These are phyloP conservation scores for Hemitrygon akajei DNA, from an alignment of 2,797 vertebrate species.

Conservation along the genomic window DNA sequence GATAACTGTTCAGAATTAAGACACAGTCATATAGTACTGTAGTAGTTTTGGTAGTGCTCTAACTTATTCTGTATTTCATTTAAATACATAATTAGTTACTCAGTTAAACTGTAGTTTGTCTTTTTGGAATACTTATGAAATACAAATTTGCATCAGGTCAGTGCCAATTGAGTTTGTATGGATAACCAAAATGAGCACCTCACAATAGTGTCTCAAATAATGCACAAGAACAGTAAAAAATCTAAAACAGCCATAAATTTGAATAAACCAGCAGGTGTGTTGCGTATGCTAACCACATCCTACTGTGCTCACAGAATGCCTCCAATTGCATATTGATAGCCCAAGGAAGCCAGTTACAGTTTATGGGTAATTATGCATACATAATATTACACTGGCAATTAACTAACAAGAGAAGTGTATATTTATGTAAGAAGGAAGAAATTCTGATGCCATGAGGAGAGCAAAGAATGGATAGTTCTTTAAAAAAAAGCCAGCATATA, in stretches of 20 bases:
- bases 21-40: too few relatives aligned
- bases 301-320: background rate
- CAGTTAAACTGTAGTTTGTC: too few relatives aligned
- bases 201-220: background rate
- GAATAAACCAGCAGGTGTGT: background rate
- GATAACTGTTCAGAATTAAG: too few relatives aligned
- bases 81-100: too few relatives aligned
- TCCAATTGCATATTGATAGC: background rate
- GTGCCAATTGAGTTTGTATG: background rate
- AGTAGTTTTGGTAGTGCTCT: too few relatives aligned
- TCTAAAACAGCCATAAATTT: background rate
- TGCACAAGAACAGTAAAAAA: background rate
- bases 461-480: background rate
- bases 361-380: background rate
- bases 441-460: background rate
- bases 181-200: background rate
- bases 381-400: background rate
- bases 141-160: background rate
- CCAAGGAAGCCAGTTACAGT: background rate
- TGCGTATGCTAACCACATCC: background rate
- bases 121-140: background rate
- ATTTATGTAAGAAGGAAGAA: background rate
- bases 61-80: too few relatives aligned
- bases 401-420: background rate
- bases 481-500: background rate